A percentile compares a stretch with the other conserved stretches of the same genome.
Evolutionary conservation across 2,113 vertebrate genomes (phyloP).

Genomic region (Strigops habroptila): DNA sequence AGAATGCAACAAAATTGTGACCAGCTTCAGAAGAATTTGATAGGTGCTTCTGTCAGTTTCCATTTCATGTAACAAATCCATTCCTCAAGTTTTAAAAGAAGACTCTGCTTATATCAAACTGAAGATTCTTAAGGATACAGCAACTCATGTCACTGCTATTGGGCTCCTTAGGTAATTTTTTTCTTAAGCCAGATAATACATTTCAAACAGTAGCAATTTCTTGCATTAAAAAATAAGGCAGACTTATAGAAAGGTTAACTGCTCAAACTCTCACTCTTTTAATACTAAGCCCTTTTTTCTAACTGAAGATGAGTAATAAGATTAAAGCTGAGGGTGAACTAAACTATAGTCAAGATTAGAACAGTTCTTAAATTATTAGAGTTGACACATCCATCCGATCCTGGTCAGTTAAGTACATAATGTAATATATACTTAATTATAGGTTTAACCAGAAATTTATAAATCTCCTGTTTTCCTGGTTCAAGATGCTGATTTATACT

Average conservation of each 20-base stretch:
- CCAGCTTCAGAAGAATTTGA: slow-evolving; percentile 1
- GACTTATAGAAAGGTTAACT: neutral
- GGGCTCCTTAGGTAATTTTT: neutral
- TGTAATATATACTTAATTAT: neutral
- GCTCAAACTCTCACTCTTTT: neutral
- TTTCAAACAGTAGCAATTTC: slow-evolving; percentile 12
- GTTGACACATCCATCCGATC: neutral
- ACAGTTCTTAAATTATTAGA: neutral
- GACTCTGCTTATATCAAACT: neutral
- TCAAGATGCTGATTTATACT: neutral
- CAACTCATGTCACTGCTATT: neutral
- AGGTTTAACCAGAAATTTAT: neutral
- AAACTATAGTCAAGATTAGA: neutral
- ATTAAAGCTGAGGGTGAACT: neutral
- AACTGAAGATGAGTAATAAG: neutral
- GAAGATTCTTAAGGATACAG: neutral
- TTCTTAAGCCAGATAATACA: neutral
- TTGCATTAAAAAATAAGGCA: neutral
- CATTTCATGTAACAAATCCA: neutral
- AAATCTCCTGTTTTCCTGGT: neutral
- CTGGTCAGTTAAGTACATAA: neutral
- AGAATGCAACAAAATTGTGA: slow-evolving; percentile 28
- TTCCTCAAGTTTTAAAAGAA: neutral
- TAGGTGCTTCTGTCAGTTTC: slow-evolving; percentile 23
- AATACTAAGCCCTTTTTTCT: neutral